phyloP scores from a whole-genome alignment of 2,797 vertebrate genomes.

The Enteromius treurensis region DNA sequence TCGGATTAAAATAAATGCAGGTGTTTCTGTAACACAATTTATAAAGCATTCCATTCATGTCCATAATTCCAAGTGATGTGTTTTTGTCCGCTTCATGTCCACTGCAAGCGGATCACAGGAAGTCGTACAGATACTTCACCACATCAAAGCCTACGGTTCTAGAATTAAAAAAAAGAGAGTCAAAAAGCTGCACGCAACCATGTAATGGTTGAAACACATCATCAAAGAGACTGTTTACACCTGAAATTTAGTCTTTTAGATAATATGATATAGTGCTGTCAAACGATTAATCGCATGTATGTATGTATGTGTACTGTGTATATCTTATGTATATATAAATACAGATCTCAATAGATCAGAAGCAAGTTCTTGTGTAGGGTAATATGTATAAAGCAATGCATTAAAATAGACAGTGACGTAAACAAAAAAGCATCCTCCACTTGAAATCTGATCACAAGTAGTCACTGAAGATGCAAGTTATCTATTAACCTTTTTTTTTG shows the following conservation, averaged over 20 bases:
- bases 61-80: constrained; percentile 31
- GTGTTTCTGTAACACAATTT: constrained; percentile 8
- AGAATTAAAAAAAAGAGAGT: constrained; percentile 71
- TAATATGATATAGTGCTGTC: too few species aligned
- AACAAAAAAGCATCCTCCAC: neutral
- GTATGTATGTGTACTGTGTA: too few species aligned
- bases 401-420: neutral
- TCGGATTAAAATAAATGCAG: neutral
- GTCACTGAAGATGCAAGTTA: neutral
- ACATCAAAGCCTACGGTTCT: constrained; percentile 96
- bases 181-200: neutral
- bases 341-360: too few species aligned
- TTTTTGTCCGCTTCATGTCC: neutral
- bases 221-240: too few species aligned
- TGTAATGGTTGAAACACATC: too few species aligned
- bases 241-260: too few species aligned
- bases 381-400: neutral
- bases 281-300: too few species aligned
- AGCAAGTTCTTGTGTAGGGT: too few species aligned
- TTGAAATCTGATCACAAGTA: neutral
- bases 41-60: constrained; percentile 29
- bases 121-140: constrained; percentile 95
- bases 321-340: too few species aligned
- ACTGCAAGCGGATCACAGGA: constrained; percentile 78
- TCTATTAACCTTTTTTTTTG: neutral